These are phyloP conservation scores for Enteromius trimaculatus DNA, from an alignment of 2,797 vertebrate species.

Conservation along the genomic window DNA sequence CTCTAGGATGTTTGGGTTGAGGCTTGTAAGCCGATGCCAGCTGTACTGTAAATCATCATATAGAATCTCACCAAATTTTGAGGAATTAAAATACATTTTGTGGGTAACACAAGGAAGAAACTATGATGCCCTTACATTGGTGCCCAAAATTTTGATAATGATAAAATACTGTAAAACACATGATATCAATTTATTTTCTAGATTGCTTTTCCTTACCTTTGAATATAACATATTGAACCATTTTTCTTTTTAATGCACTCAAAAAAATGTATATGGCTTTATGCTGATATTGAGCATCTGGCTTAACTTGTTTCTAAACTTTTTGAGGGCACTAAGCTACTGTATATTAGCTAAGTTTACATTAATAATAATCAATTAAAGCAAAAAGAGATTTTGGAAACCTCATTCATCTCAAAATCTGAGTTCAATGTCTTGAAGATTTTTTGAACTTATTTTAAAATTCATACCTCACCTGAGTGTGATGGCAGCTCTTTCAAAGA, in stretches of 20 bases:
- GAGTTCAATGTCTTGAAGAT: slow-evolving; percentile 48
- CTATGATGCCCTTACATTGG: not conserved
- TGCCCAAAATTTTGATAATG: not conserved
- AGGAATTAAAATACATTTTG: not conserved
- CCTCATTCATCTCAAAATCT: not conserved
- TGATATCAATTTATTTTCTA: slow-evolving; percentile 1
- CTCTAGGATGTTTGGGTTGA: slow-evolving; percentile 26
- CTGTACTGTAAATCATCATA: not conserved
- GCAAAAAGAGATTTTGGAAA: not conserved
- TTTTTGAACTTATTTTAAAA: slow-evolving; percentile 20
- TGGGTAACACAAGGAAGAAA: not conserved
- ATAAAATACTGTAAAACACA: not conserved
- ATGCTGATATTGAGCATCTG: not conserved
- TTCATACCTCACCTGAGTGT: slow-evolving; percentile 42
- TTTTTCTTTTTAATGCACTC: not conserved
- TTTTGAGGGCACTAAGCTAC: not conserved
- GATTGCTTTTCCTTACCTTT: not conserved
- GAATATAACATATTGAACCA: not conserved
- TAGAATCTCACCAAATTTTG: not conserved
- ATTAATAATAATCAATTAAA: slow-evolving; percentile 11
- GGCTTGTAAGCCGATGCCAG: slow-evolving; percentile 1
- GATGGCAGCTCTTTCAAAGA: slow-evolving; percentile 51
- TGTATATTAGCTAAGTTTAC: not conserved
- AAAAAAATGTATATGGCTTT: not conserved
- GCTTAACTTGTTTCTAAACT: not conserved